Percentiles rank a stretch among this genome's conserved stretches.
Evolutionary conservation across 1,140 invertebrate species (phyloP).

Genomic region (Meloidogyne hapla): DNA sequence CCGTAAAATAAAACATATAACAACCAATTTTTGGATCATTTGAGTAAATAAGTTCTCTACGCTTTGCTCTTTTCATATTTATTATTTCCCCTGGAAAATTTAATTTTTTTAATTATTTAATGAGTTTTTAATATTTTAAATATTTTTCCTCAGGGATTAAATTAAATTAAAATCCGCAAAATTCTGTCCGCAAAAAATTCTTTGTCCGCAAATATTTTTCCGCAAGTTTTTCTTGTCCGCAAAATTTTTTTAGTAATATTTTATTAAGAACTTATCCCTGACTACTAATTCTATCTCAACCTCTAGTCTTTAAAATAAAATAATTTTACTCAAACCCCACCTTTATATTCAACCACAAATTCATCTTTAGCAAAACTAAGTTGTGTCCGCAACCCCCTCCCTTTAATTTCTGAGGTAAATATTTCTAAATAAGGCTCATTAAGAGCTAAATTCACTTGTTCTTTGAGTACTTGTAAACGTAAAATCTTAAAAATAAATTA

Average conservation of each 20-base stretch:
- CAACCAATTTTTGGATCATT: conserved; percentile 84
- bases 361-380: conserved; percentile 5
- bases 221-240: too few relatives aligned
- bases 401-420: neutral
- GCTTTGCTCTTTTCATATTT: conserved; percentile 76
- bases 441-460: neutral
- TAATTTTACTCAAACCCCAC: conserved; percentile 5
- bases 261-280: too few relatives aligned
- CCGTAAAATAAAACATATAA: conserved; percentile 97
- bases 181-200: too few relatives aligned
- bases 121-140: too few relatives aligned
- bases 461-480: conserved; percentile 7
- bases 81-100: conserved; percentile 76
- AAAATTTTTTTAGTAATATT: too few relatives aligned
- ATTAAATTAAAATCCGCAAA: too few relatives aligned
- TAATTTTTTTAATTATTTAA: too few relatives aligned
- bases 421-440: conserved; percentile 8
- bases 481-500: neutral
- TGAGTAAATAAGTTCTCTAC: conserved; percentile 79
- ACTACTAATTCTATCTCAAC: too few relatives aligned
- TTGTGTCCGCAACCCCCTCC: neutral
- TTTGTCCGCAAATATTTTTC: too few relatives aligned
- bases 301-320: neutral
- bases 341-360: conserved; percentile 64
- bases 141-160: too few relatives aligned